Percentiles rank a stretch among this genome's conserved stretches.
Evolutionary conservation across 92 coral and sea anemone species (phyloP).

Genomic region (Paramuricea clavata): DNA sequence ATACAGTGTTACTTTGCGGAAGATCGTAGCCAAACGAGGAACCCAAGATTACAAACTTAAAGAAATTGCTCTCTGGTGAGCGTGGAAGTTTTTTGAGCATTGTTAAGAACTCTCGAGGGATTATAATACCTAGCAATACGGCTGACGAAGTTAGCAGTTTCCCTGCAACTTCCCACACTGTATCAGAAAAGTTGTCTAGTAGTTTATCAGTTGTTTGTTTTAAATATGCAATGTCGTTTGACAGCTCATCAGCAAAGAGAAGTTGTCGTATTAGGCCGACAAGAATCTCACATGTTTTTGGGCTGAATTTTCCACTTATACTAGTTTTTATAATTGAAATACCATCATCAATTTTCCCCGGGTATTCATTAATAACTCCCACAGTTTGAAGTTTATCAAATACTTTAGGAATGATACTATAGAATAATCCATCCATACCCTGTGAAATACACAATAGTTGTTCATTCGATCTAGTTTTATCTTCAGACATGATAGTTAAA

Average conservation of each 20-base stretch:
- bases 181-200: constrained; percentile 77
- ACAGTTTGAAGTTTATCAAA: constrained; percentile 50
- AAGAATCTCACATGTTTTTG: constrained; percentile 53
- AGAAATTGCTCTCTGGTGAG: constrained; percentile 18
- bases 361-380: constrained; percentile 40
- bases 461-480: constrained; percentile 58
- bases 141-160: constrained; percentile 72
- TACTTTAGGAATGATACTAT: constrained; percentile 39
- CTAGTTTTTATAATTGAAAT: constrained; percentile 59
- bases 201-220: constrained; percentile 61
- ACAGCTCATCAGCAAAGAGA: constrained; percentile 47
- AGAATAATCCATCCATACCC: constrained; percentile 17
- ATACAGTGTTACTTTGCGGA: constrained; percentile 47
- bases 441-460: constrained; percentile 36
- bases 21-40: constrained; percentile 65
- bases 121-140: constrained; percentile 78
- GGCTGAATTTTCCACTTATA: constrained; percentile 81
- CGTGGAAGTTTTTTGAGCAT: constrained; percentile 54
- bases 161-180: constrained; percentile 82
- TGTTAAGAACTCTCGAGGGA: constrained; percentile 86
- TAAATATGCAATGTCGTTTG: constrained; percentile 24
- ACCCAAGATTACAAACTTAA: constrained; percentile 76
- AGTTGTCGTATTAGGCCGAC: constrained; percentile 66
- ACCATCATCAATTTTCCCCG: constrained; percentile 10
- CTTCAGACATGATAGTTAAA: constrained; percentile 4